phyloP scores from a whole-genome alignment of 2,888 invertebrate genomes.

The Drosophila emarginata region DNA sequence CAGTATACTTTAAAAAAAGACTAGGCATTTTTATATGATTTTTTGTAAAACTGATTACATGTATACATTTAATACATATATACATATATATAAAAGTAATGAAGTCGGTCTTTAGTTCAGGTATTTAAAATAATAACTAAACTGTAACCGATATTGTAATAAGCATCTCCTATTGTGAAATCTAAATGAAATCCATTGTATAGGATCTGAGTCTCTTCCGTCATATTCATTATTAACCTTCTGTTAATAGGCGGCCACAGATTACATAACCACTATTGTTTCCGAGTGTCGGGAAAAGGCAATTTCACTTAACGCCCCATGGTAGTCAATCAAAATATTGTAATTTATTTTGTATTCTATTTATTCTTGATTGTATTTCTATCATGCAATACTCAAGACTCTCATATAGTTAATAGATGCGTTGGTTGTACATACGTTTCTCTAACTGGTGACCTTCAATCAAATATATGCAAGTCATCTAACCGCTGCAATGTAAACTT shows the following conservation, averaged over 20 bases:
- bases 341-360: background rate
- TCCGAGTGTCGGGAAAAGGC: background rate
- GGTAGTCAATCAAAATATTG: background rate
- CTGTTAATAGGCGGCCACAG: background rate
- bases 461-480: slow-evolving; percentile 75
- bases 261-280: background rate
- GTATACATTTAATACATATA: no score
- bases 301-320: slow-evolving; percentile 4
- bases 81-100: no score
- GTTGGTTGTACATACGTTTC: background rate
- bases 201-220: no score
- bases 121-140: no score
- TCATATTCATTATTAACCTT: background rate
- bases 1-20: no score
- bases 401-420: background rate
- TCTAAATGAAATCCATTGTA: no score
- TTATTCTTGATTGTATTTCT: slow-evolving; percentile 14
- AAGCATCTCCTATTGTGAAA: no score
- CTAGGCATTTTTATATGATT: no score
- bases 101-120: no score
- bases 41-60: no score
- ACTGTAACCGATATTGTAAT: no score
- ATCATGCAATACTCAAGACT: background rate
- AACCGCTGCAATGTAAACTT: slow-evolving; percentile 73
- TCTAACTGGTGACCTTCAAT: slow-evolving; percentile 54